These are phyloP conservation scores for Lasioglossum vierecki DNA, from an alignment of 2,888 invertebrate genomes.

Conservation along the genomic window DNA sequence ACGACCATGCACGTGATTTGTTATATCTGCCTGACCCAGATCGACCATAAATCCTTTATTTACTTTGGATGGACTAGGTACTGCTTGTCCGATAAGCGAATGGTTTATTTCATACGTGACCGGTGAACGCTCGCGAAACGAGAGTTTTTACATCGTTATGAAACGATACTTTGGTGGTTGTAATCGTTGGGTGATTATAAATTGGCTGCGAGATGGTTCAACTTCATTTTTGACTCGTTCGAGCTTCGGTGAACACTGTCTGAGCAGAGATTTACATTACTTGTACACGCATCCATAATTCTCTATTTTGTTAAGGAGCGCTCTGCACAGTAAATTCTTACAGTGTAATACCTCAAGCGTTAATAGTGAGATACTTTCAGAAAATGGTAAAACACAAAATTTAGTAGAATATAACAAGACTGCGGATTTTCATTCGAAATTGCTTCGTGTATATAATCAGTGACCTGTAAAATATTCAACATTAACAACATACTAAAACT, in stretches of 20 bases:
- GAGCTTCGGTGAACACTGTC: not conserved
- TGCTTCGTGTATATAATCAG: not conserved
- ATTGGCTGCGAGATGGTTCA: not conserved
- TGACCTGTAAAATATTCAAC: not conserved
- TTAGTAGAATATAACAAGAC: not conserved
- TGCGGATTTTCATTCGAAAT: not conserved
- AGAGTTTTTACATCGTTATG: not conserved
- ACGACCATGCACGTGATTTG: not conserved
- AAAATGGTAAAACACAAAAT: not conserved
- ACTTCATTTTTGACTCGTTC: not conserved
- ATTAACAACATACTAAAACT: not conserved
- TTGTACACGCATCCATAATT: not conserved
- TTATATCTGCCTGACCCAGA: constrained; percentile 11
- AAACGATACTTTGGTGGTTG: not conserved
- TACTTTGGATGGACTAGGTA: not conserved
- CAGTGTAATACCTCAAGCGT: not conserved
- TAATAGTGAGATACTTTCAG: not conserved
- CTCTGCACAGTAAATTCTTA: not conserved
- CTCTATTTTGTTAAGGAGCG: not conserved
- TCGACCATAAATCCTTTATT: constrained; percentile 1
- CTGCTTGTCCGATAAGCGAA: not conserved
- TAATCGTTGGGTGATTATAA: not conserved
- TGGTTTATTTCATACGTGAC: not conserved
- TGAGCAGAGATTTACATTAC: not conserved
- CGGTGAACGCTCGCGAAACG: not conserved